Conservation (phyloP, 2,888 invertebrate genomes). For the Lithophane leautieri region DNA sequence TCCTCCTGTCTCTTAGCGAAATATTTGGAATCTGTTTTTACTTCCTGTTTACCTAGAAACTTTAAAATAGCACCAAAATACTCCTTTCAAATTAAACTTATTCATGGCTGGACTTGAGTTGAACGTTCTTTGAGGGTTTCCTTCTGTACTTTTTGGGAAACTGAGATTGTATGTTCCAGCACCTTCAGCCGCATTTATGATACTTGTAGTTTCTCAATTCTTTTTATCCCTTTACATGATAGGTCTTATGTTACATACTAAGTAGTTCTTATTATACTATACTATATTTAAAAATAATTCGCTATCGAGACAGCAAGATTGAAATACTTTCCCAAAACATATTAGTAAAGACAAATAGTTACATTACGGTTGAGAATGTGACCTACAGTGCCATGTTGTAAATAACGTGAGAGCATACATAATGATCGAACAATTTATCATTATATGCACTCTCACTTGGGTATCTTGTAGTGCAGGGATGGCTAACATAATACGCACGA, state of each 20-base stretch:
- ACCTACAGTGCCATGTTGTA: conserved; percentile 30
- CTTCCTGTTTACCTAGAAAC: conserved; percentile 68
- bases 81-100: conserved; percentile 62
- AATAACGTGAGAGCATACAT: conserved; percentile 45
- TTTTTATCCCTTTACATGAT: background rate
- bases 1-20: conserved; percentile 61
- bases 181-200: background rate
- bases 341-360: conserved; percentile 28
- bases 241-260: background rate
- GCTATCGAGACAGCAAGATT: background rate
- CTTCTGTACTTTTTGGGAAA: conserved; percentile 11
- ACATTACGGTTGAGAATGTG: conserved; percentile 44
- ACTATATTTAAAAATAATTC: conserved; percentile 11
- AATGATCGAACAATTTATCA: conserved; percentile 69
- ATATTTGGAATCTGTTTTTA: conserved; percentile 55
- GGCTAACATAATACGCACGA: background rate
- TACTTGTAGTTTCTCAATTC: background rate
- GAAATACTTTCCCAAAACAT: conserved; percentile 15
- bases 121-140: conserved; percentile 34
- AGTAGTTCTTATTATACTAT: conserved; percentile 8
- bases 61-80: conserved; percentile 62
- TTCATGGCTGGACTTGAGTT: conserved; percentile 36
- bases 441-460: conserved; percentile 73
- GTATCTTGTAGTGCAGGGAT: conserved; percentile 45
- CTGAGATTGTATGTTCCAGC: background rate